phyloP scores from a whole-genome alignment of 2,797 vertebrate genomes.

The Vireo griseus region DNA sequence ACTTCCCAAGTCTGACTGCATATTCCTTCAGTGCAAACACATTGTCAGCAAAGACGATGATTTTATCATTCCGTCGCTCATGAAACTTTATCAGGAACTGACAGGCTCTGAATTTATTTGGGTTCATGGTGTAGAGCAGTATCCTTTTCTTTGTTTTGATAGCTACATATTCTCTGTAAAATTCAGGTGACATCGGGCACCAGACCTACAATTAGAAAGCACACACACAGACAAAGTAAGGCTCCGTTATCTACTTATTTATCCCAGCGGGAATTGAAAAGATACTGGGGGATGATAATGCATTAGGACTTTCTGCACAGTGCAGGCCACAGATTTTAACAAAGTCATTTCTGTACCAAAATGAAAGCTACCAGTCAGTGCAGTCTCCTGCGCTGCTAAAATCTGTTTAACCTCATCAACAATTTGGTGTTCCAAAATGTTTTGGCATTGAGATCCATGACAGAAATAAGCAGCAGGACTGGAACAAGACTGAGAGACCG shows the following conservation, averaged over 20 bases:
- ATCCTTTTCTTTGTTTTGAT: constrained; percentile 97
- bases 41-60: constrained; percentile 98
- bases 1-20: constrained; percentile 94
- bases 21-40: constrained; percentile 98
- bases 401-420: neutral
- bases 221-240: neutral
- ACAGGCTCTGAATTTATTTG: constrained; percentile 97
- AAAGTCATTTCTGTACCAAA: neutral
- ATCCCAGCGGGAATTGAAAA: neutral
- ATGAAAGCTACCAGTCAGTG: neutral
- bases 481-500: neutral
- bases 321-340: neutral
- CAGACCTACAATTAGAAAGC: constrained; percentile 82
- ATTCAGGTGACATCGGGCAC: constrained; percentile 99
- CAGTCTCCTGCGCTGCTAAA: neutral
- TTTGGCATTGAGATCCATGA: neutral
- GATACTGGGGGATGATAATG: neutral
- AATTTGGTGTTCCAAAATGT: neutral
- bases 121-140: constrained; percentile 97
- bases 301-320: neutral
- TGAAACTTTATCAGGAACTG: constrained; percentile 98
- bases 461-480: neutral
- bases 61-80: constrained; percentile 97
- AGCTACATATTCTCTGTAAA: constrained; percentile 95
- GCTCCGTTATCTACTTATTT: neutral